Evolutionary conservation across 1,140 invertebrate species (phyloP).

Genomic region (Drosophila melanogaster): DNA sequence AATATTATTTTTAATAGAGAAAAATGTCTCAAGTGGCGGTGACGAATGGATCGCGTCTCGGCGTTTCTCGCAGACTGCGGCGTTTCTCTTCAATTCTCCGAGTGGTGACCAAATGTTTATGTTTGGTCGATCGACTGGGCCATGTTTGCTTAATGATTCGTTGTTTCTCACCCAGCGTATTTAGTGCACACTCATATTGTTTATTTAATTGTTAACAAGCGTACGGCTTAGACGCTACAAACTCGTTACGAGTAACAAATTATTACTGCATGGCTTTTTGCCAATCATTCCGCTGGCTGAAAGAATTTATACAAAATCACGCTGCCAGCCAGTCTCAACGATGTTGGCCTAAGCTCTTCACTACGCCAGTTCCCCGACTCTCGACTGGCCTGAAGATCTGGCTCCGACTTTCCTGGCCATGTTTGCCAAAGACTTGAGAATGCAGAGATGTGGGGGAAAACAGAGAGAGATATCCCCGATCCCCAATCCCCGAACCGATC

Average conservation of each 20-base stretch:
- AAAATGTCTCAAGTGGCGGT: constrained; percentile 76
- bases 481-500: constrained; percentile 43
- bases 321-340: constrained; percentile 79
- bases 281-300: constrained; percentile 36
- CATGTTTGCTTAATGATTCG: constrained; percentile 78
- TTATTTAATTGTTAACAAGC: constrained; percentile 83
- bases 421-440: constrained; percentile 73
- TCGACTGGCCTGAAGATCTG: constrained; percentile 28
- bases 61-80: background rate
- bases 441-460: constrained; percentile 20
- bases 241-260: constrained; percentile 79
- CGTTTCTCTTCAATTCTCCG: background rate
- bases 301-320: constrained; percentile 79
- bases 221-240: constrained; percentile 58
- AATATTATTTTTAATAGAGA: constrained; percentile 77
- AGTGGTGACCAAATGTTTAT: constrained; percentile 51
- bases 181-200: constrained; percentile 78
- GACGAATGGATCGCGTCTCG: constrained; percentile 62
- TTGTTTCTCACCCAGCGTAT: constrained; percentile 52
- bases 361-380: no score
- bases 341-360: constrained; percentile 74
- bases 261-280: constrained; percentile 56
- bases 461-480: background rate
- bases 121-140: constrained; percentile 48
- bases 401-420: constrained; percentile 47